Conservation (phyloP, 2,888 invertebrate genomes). For the Cataglyphis albicans region DNA sequence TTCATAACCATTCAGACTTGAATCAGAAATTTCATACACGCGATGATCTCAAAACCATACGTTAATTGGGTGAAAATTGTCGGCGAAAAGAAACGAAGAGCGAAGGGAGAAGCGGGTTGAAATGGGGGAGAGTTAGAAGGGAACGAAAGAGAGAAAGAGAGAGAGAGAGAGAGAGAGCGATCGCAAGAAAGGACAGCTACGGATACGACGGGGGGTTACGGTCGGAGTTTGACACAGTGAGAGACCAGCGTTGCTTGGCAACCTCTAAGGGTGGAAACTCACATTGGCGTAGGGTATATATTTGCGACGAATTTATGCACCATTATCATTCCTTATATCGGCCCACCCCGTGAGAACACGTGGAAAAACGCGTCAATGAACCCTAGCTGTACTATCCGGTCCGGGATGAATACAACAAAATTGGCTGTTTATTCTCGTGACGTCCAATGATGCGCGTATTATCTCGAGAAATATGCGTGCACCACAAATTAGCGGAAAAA, state of each 20-base stretch:
- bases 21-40: constrained; percentile 31
- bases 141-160: constrained; percentile 18
- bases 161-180: constrained; percentile 28
- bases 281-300: constrained; percentile 80
- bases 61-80: constrained; percentile 72
- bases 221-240: constrained; percentile 84
- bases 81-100: constrained; percentile 58
- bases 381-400: constrained; percentile 44
- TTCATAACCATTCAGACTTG: neutral
- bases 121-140: constrained; percentile 28
- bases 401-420: constrained; percentile 46
- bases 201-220: constrained; percentile 63
- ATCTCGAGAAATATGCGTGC: neutral
- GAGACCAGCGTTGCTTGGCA: constrained; percentile 84
- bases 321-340: constrained; percentile 47
- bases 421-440: constrained; percentile 33
- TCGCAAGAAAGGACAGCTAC: constrained; percentile 69
- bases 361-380: constrained; percentile 61
- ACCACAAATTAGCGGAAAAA: constrained; percentile 7
- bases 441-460: constrained; percentile 35
- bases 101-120: neutral
- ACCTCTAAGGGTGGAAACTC: constrained; percentile 81
- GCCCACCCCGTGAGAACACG: constrained; percentile 38
- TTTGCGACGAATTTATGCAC: constrained; percentile 81
- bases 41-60: constrained; percentile 65